Conservation (phyloP, 2,113 vertebrate genomes). For the Romanogobio albipinnatus region DNA sequence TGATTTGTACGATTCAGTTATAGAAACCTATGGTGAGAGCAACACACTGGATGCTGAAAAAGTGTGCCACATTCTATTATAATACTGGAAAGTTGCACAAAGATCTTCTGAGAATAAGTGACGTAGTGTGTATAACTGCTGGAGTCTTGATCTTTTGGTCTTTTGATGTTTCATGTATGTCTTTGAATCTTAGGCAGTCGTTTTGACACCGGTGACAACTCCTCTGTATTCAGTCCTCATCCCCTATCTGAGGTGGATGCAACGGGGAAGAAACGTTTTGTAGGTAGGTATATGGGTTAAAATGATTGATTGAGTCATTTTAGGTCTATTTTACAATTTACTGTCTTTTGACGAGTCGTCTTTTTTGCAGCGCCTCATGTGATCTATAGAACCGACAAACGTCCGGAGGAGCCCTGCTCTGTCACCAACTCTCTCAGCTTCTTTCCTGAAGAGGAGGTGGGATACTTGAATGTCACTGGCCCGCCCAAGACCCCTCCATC, state of each 20-base stretch:
- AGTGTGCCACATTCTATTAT: neutral
- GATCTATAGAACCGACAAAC: slow-evolving; percentile 88
- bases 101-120: neutral
- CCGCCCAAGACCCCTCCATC: slow-evolving; percentile 86
- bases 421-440: slow-evolving; percentile 87
- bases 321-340: neutral
- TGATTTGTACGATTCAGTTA: neutral
- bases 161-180: neutral
- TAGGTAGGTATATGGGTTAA: slow-evolving; percentile 76
- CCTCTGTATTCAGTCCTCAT: slow-evolving; percentile 85
- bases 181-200: slow-evolving; percentile 65
- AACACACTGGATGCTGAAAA: neutral
- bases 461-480: slow-evolving; percentile 78
- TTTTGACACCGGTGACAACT: slow-evolving; percentile 77
- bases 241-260: slow-evolving; percentile 90
- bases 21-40: neutral
- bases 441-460: slow-evolving; percentile 83
- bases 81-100: neutral
- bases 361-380: slow-evolving; percentile 85
- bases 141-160: neutral
- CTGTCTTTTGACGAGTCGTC: neutral
- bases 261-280: slow-evolving; percentile 87
- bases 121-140: neutral
- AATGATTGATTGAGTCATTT: neutral
- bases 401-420: slow-evolving; percentile 88